Evolutionary conservation across 2,888 invertebrate species (phyloP).

Genomic region (Trichopoda pennipes): DNA sequence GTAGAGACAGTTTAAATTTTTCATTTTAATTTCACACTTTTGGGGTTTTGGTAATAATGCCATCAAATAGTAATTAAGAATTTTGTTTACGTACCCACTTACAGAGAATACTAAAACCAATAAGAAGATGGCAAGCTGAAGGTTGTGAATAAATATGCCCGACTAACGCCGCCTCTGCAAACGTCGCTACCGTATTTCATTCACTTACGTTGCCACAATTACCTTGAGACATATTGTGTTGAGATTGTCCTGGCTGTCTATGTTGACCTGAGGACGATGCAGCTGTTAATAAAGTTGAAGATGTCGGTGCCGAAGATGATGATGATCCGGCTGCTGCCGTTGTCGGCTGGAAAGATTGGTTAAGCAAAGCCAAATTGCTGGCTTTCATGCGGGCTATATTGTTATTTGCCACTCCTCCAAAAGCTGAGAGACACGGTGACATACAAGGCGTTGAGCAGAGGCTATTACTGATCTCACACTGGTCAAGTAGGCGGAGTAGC

Average conservation of each 20-base stretch:
- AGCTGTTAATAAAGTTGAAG: constrained; percentile 67
- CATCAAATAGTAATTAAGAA: constrained; percentile 45
- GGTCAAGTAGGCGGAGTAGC: constrained; percentile 93
- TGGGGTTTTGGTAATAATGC: constrained; percentile 38
- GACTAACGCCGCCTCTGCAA: constrained; percentile 73
- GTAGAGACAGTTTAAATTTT: not conserved
- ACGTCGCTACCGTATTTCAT: constrained; percentile 78
- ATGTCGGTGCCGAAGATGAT: constrained; percentile 55
- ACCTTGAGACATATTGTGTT: constrained; percentile 42
- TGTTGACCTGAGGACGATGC: constrained; percentile 51
- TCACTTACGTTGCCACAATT: constrained; percentile 73
- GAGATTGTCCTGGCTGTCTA: constrained; percentile 62
- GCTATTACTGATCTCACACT: constrained; percentile 94
- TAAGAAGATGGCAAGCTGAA: constrained; percentile 62
- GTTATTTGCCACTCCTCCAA: constrained; percentile 80
- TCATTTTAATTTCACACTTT: not conserved
- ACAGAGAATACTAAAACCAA: constrained; percentile 49
- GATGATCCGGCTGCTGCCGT: constrained; percentile 70
- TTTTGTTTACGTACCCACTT: constrained; percentile 51
- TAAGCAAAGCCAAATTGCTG: constrained; percentile 85
- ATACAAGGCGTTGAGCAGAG: constrained; percentile 88
- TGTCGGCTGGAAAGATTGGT: constrained; percentile 80
- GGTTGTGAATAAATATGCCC: constrained; percentile 74
- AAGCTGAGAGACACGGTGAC: constrained; percentile 85
- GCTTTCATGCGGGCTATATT: constrained; percentile 83